phyloP scores from a whole-genome alignment of 2,797 vertebrate species.

The Gymnothorax javanicus region DNA sequence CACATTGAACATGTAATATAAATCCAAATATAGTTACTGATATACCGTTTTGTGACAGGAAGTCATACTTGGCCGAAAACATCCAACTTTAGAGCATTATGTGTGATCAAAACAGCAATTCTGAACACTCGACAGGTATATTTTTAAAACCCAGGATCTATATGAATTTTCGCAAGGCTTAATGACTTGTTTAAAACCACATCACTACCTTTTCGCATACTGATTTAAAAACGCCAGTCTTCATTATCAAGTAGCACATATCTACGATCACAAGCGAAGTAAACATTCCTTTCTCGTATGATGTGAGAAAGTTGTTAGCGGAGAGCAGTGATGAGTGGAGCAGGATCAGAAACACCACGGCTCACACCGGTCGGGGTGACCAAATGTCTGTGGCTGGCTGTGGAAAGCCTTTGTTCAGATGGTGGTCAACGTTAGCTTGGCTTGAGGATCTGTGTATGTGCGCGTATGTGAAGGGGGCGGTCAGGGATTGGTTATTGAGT shows the following conservation, averaged over 20 bases:
- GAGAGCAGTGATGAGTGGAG: too few relatives aligned
- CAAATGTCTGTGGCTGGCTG: neutral
- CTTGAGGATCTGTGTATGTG: neutral
- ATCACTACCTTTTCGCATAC: neutral
- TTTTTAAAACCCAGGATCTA: constrained; percentile 37
- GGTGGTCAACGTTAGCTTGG: neutral
- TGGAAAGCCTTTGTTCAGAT: neutral
- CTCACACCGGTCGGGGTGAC: neutral
- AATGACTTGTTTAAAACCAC: neutral
- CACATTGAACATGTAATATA: neutral
- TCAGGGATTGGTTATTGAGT: neutral
- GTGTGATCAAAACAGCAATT: constrained; percentile 47
- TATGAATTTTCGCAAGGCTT: neutral
- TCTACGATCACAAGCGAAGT: neutral
- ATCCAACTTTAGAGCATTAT: constrained; percentile 47
- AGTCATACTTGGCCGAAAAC: neutral
- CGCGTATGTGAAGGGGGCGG: neutral
- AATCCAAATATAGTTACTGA: neutral
- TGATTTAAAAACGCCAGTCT: neutral
- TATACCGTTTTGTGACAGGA: neutral
- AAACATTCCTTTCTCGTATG: neutral
- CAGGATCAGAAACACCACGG: too few relatives aligned
- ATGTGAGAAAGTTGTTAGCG: too few relatives aligned
- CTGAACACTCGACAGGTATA: neutral
- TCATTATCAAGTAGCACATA: neutral